Conservation (phyloP, 92 coral and sea anemone genomes). For the Scolanthus callimorphus region DNA sequence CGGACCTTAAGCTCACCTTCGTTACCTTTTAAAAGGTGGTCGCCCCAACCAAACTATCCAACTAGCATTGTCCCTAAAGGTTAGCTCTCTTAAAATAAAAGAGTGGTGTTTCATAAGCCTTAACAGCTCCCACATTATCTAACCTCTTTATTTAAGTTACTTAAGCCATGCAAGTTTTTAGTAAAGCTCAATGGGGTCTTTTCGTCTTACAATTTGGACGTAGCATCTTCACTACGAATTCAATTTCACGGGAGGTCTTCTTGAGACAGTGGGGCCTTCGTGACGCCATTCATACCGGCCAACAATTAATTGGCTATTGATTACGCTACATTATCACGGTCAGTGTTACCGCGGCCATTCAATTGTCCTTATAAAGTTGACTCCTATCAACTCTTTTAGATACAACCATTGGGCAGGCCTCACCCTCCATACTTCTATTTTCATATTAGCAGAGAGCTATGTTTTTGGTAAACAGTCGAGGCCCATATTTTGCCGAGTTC, state of each 20-base stretch:
- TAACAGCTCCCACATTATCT: constrained; percentile 82
- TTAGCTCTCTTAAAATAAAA: constrained; percentile 70
- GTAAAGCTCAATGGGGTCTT: constrained; percentile 94
- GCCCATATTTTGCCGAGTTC: constrained; percentile 87
- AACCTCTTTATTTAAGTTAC: constrained; percentile 47
- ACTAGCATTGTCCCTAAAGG: constrained; percentile 62
- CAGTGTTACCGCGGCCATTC: constrained; percentile 96
- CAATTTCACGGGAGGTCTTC: constrained; percentile 72
- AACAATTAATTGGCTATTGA: constrained; percentile 91
- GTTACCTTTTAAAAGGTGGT: constrained; percentile 86
- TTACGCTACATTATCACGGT: constrained; percentile 90
- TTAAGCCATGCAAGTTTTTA: constrained; percentile 56
- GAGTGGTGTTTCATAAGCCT: constrained; percentile 70
- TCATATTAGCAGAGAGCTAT: constrained; percentile 82
- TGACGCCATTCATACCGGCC: constrained; percentile 93
- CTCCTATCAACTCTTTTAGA: constrained; percentile 52
- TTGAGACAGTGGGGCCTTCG: constrained; percentile 91
- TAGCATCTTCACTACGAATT: constrained; percentile 94
- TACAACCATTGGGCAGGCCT: constrained; percentile 95
- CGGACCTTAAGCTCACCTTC: constrained; percentile 84
- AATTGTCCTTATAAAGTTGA: constrained; percentile 68
- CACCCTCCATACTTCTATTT: constrained; percentile 83
- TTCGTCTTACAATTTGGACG: constrained; percentile 87
- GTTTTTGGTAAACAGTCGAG: constrained; percentile 99
- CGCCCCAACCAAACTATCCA: constrained; percentile 97